A percentile compares a stretch with the other conserved stretches of the same genome.
Evolutionary conservation across 2,797 vertebrate genomes (phyloP).

Genomic region (Parauchenoglanis punctatus): DNA sequence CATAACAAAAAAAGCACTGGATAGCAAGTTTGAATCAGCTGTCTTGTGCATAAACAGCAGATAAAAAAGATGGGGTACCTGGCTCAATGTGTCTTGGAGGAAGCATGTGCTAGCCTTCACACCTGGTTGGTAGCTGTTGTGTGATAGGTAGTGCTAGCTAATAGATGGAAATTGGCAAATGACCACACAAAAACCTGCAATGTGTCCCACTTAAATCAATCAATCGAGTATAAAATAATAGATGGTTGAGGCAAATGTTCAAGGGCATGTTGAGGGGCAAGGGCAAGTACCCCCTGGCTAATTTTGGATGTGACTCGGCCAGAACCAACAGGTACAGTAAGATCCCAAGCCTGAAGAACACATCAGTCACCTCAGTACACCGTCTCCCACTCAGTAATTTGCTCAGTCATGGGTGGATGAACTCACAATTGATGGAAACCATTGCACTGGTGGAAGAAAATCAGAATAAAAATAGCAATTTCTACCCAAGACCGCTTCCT

Average conservation of each 20-base stretch:
- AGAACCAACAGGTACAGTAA: neutral
- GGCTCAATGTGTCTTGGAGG: neutral
- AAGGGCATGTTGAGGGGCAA: conserved; percentile 7
- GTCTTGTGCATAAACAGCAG: neutral
- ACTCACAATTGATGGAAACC: neutral
- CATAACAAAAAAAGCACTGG: neutral
- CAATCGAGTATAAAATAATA: neutral
- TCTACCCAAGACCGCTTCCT: conserved; percentile 4
- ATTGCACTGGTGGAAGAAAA: neutral
- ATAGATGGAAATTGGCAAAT: neutral
- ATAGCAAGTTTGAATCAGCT: neutral
- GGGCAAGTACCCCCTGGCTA: conserved; percentile 1
- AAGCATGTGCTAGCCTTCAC: neutral
- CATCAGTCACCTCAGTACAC: conserved; percentile 1
- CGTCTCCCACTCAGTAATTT: neutral
- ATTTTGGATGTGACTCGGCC: neutral
- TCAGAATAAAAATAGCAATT: conserved; percentile 27
- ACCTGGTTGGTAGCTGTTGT: neutral
- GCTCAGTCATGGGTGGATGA: neutral
- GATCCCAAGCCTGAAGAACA: neutral
- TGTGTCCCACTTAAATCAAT: neutral
- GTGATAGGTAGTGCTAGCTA: neutral
- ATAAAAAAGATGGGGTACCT: neutral
- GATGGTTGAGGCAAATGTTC: conserved; percentile 2
- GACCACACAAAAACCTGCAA: neutral